Evolutionary conservation across 2,888 invertebrate genomes (phyloP).

Genomic region (Druceiella hillmani): DNA sequence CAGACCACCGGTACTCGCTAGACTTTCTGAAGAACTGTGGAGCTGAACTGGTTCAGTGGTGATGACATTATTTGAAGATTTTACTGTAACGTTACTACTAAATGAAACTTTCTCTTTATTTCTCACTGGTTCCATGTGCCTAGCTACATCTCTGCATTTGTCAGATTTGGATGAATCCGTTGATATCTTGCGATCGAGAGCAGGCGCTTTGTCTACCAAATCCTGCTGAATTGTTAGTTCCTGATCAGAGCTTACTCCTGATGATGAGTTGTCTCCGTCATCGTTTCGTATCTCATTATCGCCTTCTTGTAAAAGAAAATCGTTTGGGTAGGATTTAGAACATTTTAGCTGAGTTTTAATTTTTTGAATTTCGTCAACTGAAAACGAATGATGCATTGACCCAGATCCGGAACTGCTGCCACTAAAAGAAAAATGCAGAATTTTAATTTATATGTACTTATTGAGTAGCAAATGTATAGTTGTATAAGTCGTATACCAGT

Average conservation of each 20-base stretch:
- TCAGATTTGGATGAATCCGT: too few relatives aligned
- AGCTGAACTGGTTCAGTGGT: constrained; percentile 45
- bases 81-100: constrained; percentile 48
- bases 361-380: constrained; percentile 85
- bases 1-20: constrained; percentile 31
- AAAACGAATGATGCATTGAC: constrained; percentile 79
- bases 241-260: constrained; percentile 84
- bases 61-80: constrained; percentile 49
- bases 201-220: constrained; percentile 4
- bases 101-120: constrained; percentile 39
- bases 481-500: too few relatives aligned
- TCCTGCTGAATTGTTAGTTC: constrained; percentile 54
- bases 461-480: too few relatives aligned
- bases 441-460: too few relatives aligned
- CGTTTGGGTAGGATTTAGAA: constrained; percentile 83
- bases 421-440: too few relatives aligned
- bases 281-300: constrained; percentile 49
- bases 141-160: constrained; percentile 31
- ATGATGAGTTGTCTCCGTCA: constrained; percentile 85
- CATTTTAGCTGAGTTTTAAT: constrained; percentile 79
- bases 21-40: constrained; percentile 40
- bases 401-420: constrained; percentile 71
- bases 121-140: constrained; percentile 36
- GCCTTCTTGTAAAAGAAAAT: constrained; percentile 55
- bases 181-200: too few relatives aligned